phyloP scores from a whole-genome alignment of 2,888 invertebrate genomes.

The Sarcophaga rosellei region DNA sequence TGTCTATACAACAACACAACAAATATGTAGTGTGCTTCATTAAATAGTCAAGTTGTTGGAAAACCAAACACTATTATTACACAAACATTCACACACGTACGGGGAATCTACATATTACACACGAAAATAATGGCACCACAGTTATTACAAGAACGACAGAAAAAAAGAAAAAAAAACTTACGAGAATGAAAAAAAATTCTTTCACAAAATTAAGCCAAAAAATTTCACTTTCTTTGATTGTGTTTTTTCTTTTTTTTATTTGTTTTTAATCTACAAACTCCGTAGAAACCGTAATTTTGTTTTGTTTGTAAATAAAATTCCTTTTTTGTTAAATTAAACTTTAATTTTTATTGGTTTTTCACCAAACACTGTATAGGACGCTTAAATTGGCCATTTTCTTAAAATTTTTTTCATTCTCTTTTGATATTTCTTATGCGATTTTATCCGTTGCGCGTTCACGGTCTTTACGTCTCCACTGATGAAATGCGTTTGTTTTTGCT shows the following conservation, averaged over 20 bases:
- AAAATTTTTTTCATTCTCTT: background rate
- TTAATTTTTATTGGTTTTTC: slow-evolving; percentile 32
- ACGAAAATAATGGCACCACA: background rate
- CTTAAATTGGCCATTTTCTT: background rate
- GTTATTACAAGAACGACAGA: slow-evolving; percentile 18
- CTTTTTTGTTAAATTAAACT: slow-evolving; percentile 8
- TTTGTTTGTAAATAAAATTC: background rate
- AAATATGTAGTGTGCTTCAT: slow-evolving; percentile 43
- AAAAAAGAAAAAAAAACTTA: background rate
- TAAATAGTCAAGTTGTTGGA: slow-evolving; percentile 61
- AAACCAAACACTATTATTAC: slow-evolving; percentile 32
- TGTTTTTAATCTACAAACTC: too few relatives aligned
- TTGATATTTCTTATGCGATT: background rate
- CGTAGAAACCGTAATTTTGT: background rate
- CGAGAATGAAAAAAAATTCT: slow-evolving; percentile 23
- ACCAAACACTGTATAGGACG: slow-evolving; percentile 15
- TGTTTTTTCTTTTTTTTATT: too few relatives aligned
- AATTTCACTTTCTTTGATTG: slow-evolving; percentile 27
- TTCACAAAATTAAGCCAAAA: background rate
- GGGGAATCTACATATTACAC: background rate
- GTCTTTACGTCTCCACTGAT: slow-evolving; percentile 45
- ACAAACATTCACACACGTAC: background rate
- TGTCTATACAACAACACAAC: slow-evolving; percentile 44
- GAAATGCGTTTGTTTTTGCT: slow-evolving; percentile 58
- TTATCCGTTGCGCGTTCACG: slow-evolving; percentile 37